phyloP scores from a whole-genome alignment of 2,888 invertebrate species.

The Platerodrilus igneus region DNA sequence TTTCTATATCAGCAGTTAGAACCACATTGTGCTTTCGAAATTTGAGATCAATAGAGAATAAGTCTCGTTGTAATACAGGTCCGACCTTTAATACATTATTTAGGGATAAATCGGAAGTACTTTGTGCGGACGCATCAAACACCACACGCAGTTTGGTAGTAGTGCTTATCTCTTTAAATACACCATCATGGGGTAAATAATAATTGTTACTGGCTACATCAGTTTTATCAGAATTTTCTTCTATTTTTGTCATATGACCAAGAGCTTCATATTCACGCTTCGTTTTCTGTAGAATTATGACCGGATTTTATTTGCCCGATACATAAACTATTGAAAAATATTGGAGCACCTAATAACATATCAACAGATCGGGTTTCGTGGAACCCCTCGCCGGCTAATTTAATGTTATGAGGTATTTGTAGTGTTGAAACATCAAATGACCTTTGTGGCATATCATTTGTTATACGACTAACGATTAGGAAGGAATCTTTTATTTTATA shows the following conservation, averaged over 20 bases:
- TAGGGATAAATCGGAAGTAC: slow-evolving; percentile 20
- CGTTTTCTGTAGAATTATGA: slow-evolving; percentile 10
- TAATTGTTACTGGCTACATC: neutral
- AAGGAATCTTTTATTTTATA: slow-evolving; percentile 9
- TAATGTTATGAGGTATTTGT: slow-evolving; percentile 6
- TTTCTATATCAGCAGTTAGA: too few relatives aligned
- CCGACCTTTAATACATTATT: slow-evolving; percentile 13
- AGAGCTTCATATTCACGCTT: slow-evolving; percentile 9
- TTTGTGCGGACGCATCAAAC: slow-evolving; percentile 33
- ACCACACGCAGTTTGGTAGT: slow-evolving; percentile 35
- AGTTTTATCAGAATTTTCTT: neutral
- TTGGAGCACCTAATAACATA: slow-evolving; percentile 4
- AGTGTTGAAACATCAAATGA: neutral
- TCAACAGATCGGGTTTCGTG: slow-evolving; percentile 1
- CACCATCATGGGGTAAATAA: slow-evolving; percentile 35
- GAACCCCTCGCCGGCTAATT: slow-evolving; percentile 8
- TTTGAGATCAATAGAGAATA: too few relatives aligned
- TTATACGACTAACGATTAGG: slow-evolving; percentile 12
- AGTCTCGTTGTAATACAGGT: slow-evolving; percentile 14
- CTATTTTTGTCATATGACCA: slow-evolving; percentile 3
- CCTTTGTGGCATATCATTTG: slow-evolving; percentile 7
- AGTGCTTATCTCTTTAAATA: slow-evolving; percentile 29
- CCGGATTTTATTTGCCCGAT: slow-evolving; percentile 10
- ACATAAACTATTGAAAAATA: slow-evolving; percentile 7
- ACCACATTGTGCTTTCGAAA: too few relatives aligned